Base-by-base conservation (phyloP, 2,797 vertebrate genomes). In the Sebastiscus albofasciatus region DNA sequence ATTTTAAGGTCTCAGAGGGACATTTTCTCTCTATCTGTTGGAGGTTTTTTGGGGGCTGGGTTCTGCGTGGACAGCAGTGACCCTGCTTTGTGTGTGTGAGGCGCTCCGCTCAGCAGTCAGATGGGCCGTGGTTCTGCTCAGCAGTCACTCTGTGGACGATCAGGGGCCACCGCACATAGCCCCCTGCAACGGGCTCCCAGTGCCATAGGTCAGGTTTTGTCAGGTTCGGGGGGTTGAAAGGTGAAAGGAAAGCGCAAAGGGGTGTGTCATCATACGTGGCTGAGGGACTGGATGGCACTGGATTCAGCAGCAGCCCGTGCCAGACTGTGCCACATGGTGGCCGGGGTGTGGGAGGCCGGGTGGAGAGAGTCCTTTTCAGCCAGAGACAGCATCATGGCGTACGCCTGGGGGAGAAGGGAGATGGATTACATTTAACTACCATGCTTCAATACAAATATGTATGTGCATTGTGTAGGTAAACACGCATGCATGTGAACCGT, bases 311-410 rank as follows among this genome's bases (percentile, higher is more conserved):
- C 95, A 18, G 97, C 97, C 91, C 98, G 97, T 2, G 97, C 97
- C 96, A 99, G 96, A 81, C 96, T 98, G 96, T 99, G 98, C 99
- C 99, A 99, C 96, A 99, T 95, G 39, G 96, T 96, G 93, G 97
- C 94, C n/a, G 97, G 97, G 82, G 82, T 95, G 90, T 98, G 98
- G 91, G 97, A 90, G 79, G 97, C 80, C 0, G 97, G 90, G 89
- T 98, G 97, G 77, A 99, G 97, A 82, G 97, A 93, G 90, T 99
- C 99, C 94, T 99, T 99, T 90, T 99, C 98, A 1, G 99, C 97
- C 91, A 99, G 94, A 65, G 99, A 99, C 84, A 99, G 94, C 98
- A 99, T 99, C 99, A 99, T 99, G 86, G 99, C 97, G 3, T 99
- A 99, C 0, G 99, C 98, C 98, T 99, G 81, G 5, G 36, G 78